Conservation (phyloP, 64 coral and sea anemone genomes). For the Acropora yongei region DNA sequence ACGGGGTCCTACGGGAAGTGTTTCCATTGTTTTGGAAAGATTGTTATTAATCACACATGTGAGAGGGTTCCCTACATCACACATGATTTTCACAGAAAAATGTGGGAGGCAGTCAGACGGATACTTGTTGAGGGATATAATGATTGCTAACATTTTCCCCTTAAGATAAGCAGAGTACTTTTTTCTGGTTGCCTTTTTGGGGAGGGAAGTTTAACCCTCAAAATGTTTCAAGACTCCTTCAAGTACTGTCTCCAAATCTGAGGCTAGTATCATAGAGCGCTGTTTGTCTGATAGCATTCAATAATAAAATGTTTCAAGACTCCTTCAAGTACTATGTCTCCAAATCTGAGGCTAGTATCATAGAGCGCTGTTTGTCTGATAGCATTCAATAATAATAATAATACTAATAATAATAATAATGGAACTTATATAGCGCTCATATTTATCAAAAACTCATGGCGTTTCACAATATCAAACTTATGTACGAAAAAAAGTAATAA, state of each 20-base stretch:
- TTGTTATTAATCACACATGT: no score
- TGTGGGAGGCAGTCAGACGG: neutral
- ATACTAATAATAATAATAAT: no score
- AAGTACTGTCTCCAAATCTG: neutral
- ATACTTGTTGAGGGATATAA: neutral
- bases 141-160: neutral
- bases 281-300: slow-evolving; percentile 1
- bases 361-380: slow-evolving; percentile 16
- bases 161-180: neutral
- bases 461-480: no score
- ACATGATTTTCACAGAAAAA: neutral
- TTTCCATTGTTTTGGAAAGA: no score
- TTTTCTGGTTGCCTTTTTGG: slow-evolving; percentile 31
- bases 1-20: no score
- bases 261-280: neutral
- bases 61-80: no score
- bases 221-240: slow-evolving; percentile 41
- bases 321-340: slow-evolving; percentile 27
- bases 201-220: neutral
- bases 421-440: no score
- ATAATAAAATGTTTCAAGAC: no score
- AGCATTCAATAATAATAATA: neutral
- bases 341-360: neutral
- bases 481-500: no score
- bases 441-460: no score